Evolutionary conservation across 2,888 invertebrate species (phyloP), one percentile per base, ranked within the genome.

Genomic region (Helleia helle): DNA sequence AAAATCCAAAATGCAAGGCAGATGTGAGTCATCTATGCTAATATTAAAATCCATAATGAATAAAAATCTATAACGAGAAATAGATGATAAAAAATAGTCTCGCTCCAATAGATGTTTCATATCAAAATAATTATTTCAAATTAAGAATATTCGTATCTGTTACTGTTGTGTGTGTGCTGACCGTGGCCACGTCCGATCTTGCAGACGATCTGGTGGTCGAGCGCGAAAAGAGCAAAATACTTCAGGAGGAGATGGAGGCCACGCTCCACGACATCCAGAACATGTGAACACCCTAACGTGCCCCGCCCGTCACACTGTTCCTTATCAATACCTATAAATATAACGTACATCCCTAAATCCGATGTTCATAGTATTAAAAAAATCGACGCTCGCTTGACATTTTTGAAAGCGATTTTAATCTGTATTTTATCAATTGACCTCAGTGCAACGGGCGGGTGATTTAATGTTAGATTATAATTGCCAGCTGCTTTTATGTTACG

Each of bases 221-320:
- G 88, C 94, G 94, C 87, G 94, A 93, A 88, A 95, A 96, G 90
- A 96, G 94, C 90, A 96, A 95, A 90, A 88, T 94, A 83, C 92
- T 98, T 83, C 94, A 96, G 86, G 95, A 96, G 86, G 99, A 99
- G 87, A 96, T 99, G 95, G 98, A 99, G 88, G 93, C 95, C 75
- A 96, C 97, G 74, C 92, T 98, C 89, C 95, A 96, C 90, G 98
- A 98, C 89, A 95, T 98, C 88, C 97, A 97, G 90, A 96, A 96
- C 87, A 97, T 97, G 95, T 97, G 94, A 91, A 88, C 77, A 60
- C 53, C 56, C 48, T 52, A 48, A 56, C 51, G n/a, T n/a, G 51
- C 48, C 58, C 52, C 58, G 52, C 59, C 48, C 59, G 55, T 50
- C 54, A 50, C 59, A 52, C 53, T 50, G 48, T 44, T 51, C 47